Base-by-base conservation (phyloP, 2,797 vertebrate genomes). In the Acipenser ruthenus region DNA sequence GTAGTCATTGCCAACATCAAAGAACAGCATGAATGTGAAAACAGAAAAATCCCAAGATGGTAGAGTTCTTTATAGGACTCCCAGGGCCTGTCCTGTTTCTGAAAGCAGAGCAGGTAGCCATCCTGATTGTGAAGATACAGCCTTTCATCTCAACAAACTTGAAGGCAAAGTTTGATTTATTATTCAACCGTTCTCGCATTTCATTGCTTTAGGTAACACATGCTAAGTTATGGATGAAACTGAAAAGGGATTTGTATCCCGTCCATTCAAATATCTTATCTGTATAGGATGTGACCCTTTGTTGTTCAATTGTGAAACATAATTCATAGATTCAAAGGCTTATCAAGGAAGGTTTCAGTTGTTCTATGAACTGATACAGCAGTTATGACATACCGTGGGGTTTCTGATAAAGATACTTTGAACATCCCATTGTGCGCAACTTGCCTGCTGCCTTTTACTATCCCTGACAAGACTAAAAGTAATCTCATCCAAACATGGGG, bases 1-100 rank as follows among this genome's bases (percentile, higher is more conserved):
- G 55, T 37, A 37, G 37, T 58, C n/a, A 58, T 13, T n/a, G 55
- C 12, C 55, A 58, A 58, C 55, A 58, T 58, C 55, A 58, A 58
- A 58, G 55, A 11, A n/a, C 11, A n/a, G 55, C 11, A 58, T 58
- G 11, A 13, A 58, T 58, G 55, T 58, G 55, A 58, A n/a, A 13
- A 58, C 12, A 13, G 12, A 58, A 10, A 58, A n/a, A 58, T n/a
- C 55, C 55, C 55, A 11, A 58, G 55, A 37, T 37, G 55, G 6
- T 6, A 58, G 55, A 58, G 12, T 13, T 58, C 55, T 58, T n/a
- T 58, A 11, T n/a, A 58, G 6, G 4, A 13, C 55, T n/a, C 15
- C 55, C 12, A 11, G 37, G 37, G 37, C 37, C 37, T 37, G 37
- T 37, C 37, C 37, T 37, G 37, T 37, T 58, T n/a, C 55, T 58